Evolutionary conservation across 2,113 vertebrate genomes (phyloP).

Genomic region (Nothobranchius kuhntae): DNA sequence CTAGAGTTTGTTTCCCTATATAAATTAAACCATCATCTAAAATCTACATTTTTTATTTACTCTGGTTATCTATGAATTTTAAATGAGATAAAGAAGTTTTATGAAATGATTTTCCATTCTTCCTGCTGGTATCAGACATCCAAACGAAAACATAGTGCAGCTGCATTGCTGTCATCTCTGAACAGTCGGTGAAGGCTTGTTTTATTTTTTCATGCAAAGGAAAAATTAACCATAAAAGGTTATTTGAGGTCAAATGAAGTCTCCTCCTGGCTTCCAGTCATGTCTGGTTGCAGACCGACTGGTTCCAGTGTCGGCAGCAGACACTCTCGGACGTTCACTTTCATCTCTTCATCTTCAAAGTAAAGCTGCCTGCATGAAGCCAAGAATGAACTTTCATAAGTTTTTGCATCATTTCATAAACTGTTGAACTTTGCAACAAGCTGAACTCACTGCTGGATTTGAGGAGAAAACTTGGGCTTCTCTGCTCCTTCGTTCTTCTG

Average conservation of each 20-base stretch:
- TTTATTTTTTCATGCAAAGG: neutral
- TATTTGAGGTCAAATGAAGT: conserved; percentile 88
- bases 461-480: conserved; percentile 80
- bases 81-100: too few relatives aligned
- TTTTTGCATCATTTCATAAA: neutral
- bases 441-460: conserved; percentile 85
- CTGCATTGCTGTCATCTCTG: neutral
- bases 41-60: too few relatives aligned
- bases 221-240: conserved; percentile 39
- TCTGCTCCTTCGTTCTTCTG: conserved; percentile 78
- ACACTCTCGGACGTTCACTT: conserved; percentile 83
- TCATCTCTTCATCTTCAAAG: conserved; percentile 83
- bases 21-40: too few relatives aligned
- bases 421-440: neutral
- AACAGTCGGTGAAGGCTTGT: neutral
- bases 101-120: neutral
- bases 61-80: too few relatives aligned
- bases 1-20: too few relatives aligned
- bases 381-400: neutral
- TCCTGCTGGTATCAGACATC: neutral
- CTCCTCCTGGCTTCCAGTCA: conserved; percentile 82
- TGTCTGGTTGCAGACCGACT: conserved; percentile 81
- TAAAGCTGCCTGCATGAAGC: conserved; percentile 82
- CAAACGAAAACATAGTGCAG: neutral
- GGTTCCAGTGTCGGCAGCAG: conserved; percentile 84